phyloP scores from a whole-genome alignment of 35 echinoderm and acorn worm species.

The Stichopus chloronotus region DNA sequence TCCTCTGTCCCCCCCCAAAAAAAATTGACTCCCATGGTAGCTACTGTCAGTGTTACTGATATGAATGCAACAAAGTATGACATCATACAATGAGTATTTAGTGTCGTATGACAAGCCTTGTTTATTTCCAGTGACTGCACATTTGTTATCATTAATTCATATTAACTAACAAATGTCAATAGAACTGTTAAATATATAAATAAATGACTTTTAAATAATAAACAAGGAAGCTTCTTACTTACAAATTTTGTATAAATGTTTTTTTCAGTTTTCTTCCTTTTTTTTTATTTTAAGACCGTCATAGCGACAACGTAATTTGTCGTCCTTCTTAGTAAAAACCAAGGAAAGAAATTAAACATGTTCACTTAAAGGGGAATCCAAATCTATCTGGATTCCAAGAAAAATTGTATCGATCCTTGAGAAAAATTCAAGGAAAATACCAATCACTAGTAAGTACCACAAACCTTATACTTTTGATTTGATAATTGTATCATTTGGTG shows the following conservation, averaged over 20 bases:
- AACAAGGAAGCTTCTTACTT: slow-evolving; percentile 56
- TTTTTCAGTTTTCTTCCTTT: slow-evolving; percentile 1
- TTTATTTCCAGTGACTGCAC: slow-evolving; percentile 35
- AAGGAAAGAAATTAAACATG: not conserved
- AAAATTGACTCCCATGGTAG: too few relatives aligned
- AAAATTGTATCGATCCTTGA: too few relatives aligned
- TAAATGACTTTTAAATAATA: slow-evolving; percentile 60
- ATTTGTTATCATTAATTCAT: slow-evolving; percentile 14
- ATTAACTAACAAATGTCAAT: slow-evolving; percentile 31
- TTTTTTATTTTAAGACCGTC: not conserved
- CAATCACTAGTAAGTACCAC: too few relatives aligned
- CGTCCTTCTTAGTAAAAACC: not conserved
- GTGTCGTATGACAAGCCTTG: slow-evolving; percentile 43
- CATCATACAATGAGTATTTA: not conserved
- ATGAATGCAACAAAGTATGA: too few relatives aligned
- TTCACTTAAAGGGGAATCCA: too few relatives aligned
- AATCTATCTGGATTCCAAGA: too few relatives aligned
- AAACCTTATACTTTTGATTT: too few relatives aligned
- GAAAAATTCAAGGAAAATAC: too few relatives aligned
- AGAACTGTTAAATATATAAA: slow-evolving; percentile 64
- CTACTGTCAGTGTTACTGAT: too few relatives aligned
- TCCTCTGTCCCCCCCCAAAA: too few relatives aligned
- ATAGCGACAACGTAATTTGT: not conserved
- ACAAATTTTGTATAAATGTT: slow-evolving; percentile 61
- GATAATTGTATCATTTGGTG: too few relatives aligned